Evolutionary conservation across 2,113 vertebrate genomes (phyloP).

Genomic region (Dasypus novemcinctus): DNA sequence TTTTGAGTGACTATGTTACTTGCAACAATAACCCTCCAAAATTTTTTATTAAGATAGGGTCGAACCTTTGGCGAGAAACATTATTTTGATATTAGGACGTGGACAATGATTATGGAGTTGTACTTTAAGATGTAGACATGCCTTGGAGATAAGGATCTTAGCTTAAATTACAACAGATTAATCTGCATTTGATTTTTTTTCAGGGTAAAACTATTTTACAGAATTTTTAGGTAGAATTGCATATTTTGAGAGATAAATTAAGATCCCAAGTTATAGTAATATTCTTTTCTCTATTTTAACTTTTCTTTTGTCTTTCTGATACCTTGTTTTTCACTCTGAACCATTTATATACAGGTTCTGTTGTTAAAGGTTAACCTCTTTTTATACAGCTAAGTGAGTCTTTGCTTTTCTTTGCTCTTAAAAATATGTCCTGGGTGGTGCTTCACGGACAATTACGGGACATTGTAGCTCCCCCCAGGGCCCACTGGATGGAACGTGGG

Average conservation of each 20-base stretch:
- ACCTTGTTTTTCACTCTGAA: neutral
- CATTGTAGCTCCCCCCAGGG: too few species aligned
- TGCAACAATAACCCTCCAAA: neutral
- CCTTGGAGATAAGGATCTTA: neutral
- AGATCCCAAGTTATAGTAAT: neutral
- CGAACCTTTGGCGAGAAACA: neutral
- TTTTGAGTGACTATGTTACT: neutral
- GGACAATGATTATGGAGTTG: neutral
- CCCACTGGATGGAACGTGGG: too few species aligned
- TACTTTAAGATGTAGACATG: neutral
- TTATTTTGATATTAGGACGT: neutral
- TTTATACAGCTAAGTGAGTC: neutral
- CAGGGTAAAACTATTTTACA: neutral
- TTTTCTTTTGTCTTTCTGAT: neutral
- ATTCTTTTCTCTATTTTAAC: neutral
- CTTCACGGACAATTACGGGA: too few species aligned
- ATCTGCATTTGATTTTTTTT: neutral
- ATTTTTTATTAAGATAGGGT: neutral
- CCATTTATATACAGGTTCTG: neutral
- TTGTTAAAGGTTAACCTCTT: neutral
- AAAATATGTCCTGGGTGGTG: too few species aligned
- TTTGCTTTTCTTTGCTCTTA: conserved; percentile 34
- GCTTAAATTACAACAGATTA: neutral
- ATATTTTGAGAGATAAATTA: conserved; percentile 19
- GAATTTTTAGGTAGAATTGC: neutral